Percentiles rank a stretch among this genome's conserved stretches.
Conservation (phyloP, 2,797 vertebrate species). For the Perdix hodgsoniae region DNA sequence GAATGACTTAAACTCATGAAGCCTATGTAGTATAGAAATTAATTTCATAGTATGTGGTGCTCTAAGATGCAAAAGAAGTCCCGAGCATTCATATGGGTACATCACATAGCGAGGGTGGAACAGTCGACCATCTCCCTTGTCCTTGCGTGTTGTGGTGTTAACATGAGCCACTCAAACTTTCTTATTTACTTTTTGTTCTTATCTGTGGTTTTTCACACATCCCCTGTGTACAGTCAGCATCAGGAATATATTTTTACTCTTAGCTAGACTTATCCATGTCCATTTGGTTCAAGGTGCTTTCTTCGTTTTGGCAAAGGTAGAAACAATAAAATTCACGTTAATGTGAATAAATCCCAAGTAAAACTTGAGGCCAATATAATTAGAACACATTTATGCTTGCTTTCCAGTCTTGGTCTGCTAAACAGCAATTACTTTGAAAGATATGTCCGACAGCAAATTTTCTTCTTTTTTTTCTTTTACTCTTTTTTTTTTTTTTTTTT, state of each 20-base stretch:
- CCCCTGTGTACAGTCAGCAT: neutral
- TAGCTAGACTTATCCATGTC: constrained; percentile 36
- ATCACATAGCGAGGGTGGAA: neutral
- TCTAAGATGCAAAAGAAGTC: neutral
- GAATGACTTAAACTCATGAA: constrained; percentile 10
- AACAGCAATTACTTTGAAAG: constrained; percentile 77
- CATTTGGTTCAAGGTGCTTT: constrained; percentile 73
- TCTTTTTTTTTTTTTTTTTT: neutral
- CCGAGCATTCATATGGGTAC: neutral
- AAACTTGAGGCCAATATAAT: constrained; percentile 66
- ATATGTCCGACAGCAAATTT: constrained; percentile 18
- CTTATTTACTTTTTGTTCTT: neutral
- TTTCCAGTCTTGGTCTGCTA: constrained; percentile 70
- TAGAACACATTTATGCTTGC: constrained; percentile 73
- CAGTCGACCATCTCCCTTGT: neutral
- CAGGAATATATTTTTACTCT: constrained; percentile 10
- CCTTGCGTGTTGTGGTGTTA: neutral
- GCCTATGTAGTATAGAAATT: constrained; percentile 19
- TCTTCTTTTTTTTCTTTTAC: neutral
- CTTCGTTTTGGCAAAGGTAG: constrained; percentile 65
- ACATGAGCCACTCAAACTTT: neutral
- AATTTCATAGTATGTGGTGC: neutral
- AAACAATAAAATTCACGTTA: constrained; percentile 41
- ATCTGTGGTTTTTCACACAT: neutral
- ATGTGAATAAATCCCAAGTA: constrained; percentile 67